phyloP scores from a whole-genome alignment of 1,140 invertebrate species.

The Diorhabda elongata region DNA sequence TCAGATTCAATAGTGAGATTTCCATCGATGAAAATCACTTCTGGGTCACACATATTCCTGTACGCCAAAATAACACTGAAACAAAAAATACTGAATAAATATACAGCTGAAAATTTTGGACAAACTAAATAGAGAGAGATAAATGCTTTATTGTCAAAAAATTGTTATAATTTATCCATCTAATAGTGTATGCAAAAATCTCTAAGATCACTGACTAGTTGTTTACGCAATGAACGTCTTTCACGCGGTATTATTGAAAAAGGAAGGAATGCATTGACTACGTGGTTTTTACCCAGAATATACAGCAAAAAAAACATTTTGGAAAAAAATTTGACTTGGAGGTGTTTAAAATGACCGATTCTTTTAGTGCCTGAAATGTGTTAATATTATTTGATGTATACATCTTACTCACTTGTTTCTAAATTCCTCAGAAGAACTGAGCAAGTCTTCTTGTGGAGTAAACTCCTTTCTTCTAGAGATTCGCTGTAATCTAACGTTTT shows the following conservation, averaged over 20 bases:
- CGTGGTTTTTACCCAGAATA: background rate
- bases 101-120: background rate
- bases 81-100: constrained; percentile 6
- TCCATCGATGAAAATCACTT: constrained; percentile 4
- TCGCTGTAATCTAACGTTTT: constrained; percentile 29
- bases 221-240: background rate
- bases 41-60: constrained; percentile 13
- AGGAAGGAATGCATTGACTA: background rate
- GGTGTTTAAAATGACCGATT: background rate
- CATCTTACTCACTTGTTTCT: constrained; percentile 16
- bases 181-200: background rate
- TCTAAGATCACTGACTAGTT: background rate
- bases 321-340: background rate
- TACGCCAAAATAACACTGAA: constrained; percentile 17
- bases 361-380: no score
- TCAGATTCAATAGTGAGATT: constrained; percentile 3
- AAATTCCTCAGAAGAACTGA: constrained; percentile 32
- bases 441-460: constrained; percentile 42
- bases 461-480: constrained; percentile 35
- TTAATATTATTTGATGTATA: no score
- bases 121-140: background rate
- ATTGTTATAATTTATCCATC: background rate
- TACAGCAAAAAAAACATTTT: background rate
- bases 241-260: background rate
- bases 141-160: background rate